Evolutionary conservation across 2,797 vertebrate genomes (phyloP), one percentile per base, ranked within the genome.

Genomic region (Bryconaethiops microstoma): DNA sequence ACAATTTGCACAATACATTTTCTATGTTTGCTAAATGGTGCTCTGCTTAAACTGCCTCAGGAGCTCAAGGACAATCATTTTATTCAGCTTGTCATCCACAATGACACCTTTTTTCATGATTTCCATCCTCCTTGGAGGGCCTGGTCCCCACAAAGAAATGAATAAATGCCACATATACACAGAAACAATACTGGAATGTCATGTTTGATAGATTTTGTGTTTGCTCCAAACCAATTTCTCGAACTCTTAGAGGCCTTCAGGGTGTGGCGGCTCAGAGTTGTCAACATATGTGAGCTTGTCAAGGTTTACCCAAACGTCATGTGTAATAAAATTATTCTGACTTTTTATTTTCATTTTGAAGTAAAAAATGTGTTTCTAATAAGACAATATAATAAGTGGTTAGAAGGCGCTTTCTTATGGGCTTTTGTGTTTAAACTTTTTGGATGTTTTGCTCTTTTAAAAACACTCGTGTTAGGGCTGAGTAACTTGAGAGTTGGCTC

Each of bases 351-450:
- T 40, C 2, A 9, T 40, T 39, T 9, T 68, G 42, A 4, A 48
- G 10, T 5, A 35, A 35, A n/a, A 74, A 74, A 74, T 74, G 35
- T 74, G 71, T 74, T 60, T 74, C 19, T 42, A 74, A 74, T 59
- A 21, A 42, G 1, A 10, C 8, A 21, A 21, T 57, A 23, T 21
- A 4, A 35, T 35, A 35, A 2, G 35, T 21, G 39, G 17, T 40
- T 59, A 74, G 1, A 42, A 50, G 29, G 48, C 48, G 1, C 0
- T 54, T 5, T 54, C 5, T 48, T 23, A 40, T 12, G 45, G 45
- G 45, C 45, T 6, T 12, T 63, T 62, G 16, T 17, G 8, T 50
- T 42, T 40, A 57, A 29, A 35, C 2, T 48, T 35, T 17, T 54
- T 57, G 39, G 16, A 25, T 16, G 25, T 59, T 59, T 68, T 80